Evolutionary conservation across 2,888 invertebrate species (phyloP), one percentile per base, ranked within the genome.

Genomic region (Embidobia sp.): DNA sequence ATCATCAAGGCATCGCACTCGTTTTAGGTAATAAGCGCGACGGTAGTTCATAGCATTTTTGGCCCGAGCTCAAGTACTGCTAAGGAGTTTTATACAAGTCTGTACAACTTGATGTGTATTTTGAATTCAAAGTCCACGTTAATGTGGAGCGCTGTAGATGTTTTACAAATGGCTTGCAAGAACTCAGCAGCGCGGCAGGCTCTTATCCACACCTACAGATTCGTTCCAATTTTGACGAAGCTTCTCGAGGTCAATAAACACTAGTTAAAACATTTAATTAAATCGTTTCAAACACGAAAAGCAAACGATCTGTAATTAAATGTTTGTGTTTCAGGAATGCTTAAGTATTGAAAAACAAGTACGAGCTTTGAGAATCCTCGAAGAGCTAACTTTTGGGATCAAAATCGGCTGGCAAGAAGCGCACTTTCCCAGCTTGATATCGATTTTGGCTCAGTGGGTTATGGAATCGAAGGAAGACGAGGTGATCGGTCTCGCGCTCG

Each of bases 321-420:
- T n/a, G n/a, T n/a, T 37, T 61, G 7, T 37, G 26, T 48, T 49
- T 22, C 11, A 75, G 64, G 67, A 61, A 29, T 61, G 42, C 55
- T 18, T 49, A 1, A 61, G 92, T 22, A 90, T 90, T 80, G 93
- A 94, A 44, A 94, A 94, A 84, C 93, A 92, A 89, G 90, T 93
- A 26, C 91, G 91, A 82, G 89, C 94, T 1, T 88, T 94, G 0
- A 90, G 91, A 79, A 90, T 94, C 27, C 92, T 94, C 90, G 94
- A 95, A 92, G 94, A 95, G 84, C 90, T 96, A 69, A 94, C 95
- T 0, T 95, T 95, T 81, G 95, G 95, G 19, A 94, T 95, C 11
- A 93, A 93, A 85, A 94, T 96, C 18, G 93, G 92, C 4, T 95
- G 95, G 95, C 95, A 95, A 86, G 95, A 95, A 83, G 94, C 95